Conservation (phyloP, 2,113 vertebrate species). For the Sphyrna mokarran region DNA sequence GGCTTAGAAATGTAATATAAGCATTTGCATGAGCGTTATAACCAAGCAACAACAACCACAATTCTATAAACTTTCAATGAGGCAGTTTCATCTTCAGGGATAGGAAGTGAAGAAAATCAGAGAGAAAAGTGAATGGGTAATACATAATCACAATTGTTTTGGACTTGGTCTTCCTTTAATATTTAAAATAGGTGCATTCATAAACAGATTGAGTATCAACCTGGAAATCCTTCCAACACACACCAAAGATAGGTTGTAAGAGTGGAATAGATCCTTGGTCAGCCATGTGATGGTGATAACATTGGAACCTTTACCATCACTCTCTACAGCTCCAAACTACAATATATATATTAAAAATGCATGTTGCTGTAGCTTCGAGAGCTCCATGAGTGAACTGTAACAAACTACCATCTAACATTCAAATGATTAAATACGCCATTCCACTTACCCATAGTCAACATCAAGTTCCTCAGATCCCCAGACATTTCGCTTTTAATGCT, state of each 20-base stretch:
- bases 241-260: neutral
- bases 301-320: neutral
- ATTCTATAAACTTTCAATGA: too few relatives aligned
- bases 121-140: neutral
- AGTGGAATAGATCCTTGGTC: neutral
- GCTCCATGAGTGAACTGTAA: neutral
- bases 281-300: neutral
- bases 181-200: too few relatives aligned
- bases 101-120: neutral
- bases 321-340: neutral
- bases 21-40: neutral
- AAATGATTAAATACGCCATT: neutral
- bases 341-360: neutral
- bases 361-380: neutral
- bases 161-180: too few relatives aligned
- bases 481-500: slow-evolving; percentile 77
- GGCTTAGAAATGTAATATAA: neutral
- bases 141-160: neutral
- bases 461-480: slow-evolving; percentile 63
- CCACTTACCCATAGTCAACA: slow-evolving; percentile 70
- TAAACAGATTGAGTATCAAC: neutral
- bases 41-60: neutral
- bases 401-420: neutral
- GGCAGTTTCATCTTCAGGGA: neutral
- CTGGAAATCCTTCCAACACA: neutral